Percentiles rank a stretch among this genome's conserved stretches.
Evolutionary conservation across 2,113 vertebrate genomes (phyloP).

Genomic region (Psittacus erithacus): DNA sequence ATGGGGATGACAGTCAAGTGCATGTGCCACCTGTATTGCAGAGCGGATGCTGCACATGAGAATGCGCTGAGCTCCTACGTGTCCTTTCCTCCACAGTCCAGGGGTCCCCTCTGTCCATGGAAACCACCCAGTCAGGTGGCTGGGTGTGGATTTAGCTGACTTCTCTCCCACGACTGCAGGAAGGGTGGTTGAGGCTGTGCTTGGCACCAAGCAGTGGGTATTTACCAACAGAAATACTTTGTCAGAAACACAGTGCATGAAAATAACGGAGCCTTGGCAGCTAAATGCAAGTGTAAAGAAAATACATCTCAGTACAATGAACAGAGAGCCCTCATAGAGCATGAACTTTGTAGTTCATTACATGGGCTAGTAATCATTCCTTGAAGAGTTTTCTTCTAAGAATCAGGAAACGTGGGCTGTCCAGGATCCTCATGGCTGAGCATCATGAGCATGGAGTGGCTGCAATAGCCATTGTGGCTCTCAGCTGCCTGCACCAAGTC

Average conservation of each 20-base stretch:
- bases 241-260: not conserved
- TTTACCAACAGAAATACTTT: not conserved
- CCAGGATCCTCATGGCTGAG: not conserved
- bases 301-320: not conserved
- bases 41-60: not conserved
- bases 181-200: not conserved
- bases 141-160: not conserved
- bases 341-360: not conserved
- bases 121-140: accelerated
- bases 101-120: not conserved
- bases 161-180: not conserved
- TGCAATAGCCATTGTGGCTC: accelerated
- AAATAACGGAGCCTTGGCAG: not conserved
- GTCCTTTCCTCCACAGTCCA: not conserved
- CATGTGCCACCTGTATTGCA: not conserved
- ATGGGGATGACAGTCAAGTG: too few species aligned
- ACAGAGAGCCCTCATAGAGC: not conserved
- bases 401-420: not conserved
- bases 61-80: accelerated
- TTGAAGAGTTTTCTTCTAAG: not conserved
- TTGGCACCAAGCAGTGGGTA: not conserved
- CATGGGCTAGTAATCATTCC: not conserved
- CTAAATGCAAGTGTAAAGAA: not conserved
- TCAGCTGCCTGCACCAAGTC: accelerated
- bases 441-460: accelerated